Percentiles rank a stretch among this genome's conserved stretches.
Evolutionary conservation across 2,113 vertebrate species (phyloP).

Genomic region (Macquaria ambigua): DNA sequence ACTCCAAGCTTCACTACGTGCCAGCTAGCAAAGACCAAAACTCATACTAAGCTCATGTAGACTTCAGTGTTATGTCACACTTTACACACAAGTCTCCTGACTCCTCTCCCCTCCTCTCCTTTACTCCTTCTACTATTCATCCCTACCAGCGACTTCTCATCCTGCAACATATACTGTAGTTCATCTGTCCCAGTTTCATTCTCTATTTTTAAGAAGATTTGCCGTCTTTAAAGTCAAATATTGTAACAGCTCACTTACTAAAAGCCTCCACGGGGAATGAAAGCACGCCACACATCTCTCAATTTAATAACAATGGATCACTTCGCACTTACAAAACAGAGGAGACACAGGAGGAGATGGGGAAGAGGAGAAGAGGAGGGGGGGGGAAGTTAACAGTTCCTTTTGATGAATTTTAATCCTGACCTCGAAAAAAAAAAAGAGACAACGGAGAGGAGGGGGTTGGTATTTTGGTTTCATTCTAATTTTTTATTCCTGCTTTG

Average conservation of each 20-base stretch:
- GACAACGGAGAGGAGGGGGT: conserved; percentile 20
- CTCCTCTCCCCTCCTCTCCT: not conserved
- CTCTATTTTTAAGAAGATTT: conserved; percentile 42
- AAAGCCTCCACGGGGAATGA: conserved; percentile 38
- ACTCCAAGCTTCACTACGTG: not conserved
- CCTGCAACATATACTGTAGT: not conserved
- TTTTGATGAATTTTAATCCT: conserved; percentile 77
- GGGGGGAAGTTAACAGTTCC: conserved; percentile 49
- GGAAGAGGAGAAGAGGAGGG: not conserved
- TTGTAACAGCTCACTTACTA: conserved; percentile 63
- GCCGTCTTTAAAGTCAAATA: conserved; percentile 68
- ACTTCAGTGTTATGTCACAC: not conserved
- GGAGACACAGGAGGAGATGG: conserved; percentile 11
- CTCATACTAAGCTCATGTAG: not conserved
- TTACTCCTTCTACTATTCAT: not conserved
- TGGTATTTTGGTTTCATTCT: conserved; percentile 61
- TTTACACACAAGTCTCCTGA: not conserved
- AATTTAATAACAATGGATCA: conserved; percentile 78
- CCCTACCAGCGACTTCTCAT: conserved; percentile 31
- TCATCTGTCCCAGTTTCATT: conserved; percentile 21
- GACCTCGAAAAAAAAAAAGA: conserved; percentile 62
- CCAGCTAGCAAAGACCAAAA: accelerated
- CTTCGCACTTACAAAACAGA: conserved; percentile 57
- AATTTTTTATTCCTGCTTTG: conserved; percentile 66
- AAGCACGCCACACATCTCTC: conserved; percentile 52